Evolutionary conservation across 1,140 invertebrate species (phyloP).

Genomic region (Pseudomyrmex cubaensis): DNA sequence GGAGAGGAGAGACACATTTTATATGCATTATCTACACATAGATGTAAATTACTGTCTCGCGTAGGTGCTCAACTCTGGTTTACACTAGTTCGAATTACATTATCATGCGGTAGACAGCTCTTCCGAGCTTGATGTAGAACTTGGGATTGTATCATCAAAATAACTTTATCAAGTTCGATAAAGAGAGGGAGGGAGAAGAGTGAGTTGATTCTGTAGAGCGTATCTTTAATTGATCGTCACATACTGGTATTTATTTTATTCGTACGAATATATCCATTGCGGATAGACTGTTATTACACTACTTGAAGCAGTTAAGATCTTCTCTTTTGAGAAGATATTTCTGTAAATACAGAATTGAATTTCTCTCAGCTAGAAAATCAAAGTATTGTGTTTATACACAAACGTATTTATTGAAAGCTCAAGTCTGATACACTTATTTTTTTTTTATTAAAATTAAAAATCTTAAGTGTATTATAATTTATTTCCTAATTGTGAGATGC

Average conservation of each 20-base stretch:
- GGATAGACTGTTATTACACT: slow-evolving; percentile 10
- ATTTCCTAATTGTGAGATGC: background rate
- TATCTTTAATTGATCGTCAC: slow-evolving; percentile 13
- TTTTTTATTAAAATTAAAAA: background rate
- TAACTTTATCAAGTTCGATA: slow-evolving; percentile 47
- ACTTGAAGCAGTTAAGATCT: slow-evolving; percentile 24
- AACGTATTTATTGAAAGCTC: background rate
- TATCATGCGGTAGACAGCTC: slow-evolving; percentile 40
- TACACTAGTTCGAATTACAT: slow-evolving; percentile 32
- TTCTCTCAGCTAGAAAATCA: background rate
- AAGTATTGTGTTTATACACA: slow-evolving; percentile 1
- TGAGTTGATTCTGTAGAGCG: slow-evolving; percentile 23
- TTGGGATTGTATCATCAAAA: slow-evolving; percentile 29
- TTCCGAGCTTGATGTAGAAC: slow-evolving; percentile 31
- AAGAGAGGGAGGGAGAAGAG: background rate
- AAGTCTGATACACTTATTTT: background rate
- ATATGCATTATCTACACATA: slow-evolving; percentile 14
- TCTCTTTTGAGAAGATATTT: slow-evolving; percentile 26
- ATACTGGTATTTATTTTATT: slow-evolving; percentile 48
- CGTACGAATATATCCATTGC: slow-evolving; percentile 4
- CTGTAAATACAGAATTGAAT: slow-evolving; percentile 15
- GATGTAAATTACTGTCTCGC: slow-evolving; percentile 34
- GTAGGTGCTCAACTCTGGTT: slow-evolving; percentile 10
- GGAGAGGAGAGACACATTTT: background rate
- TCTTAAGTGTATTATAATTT: background rate